Percentiles rank a stretch among this genome's conserved stretches.
Evolutionary conservation across 2,888 invertebrate species (phyloP).

Genomic region (Aethes cnicana): DNA sequence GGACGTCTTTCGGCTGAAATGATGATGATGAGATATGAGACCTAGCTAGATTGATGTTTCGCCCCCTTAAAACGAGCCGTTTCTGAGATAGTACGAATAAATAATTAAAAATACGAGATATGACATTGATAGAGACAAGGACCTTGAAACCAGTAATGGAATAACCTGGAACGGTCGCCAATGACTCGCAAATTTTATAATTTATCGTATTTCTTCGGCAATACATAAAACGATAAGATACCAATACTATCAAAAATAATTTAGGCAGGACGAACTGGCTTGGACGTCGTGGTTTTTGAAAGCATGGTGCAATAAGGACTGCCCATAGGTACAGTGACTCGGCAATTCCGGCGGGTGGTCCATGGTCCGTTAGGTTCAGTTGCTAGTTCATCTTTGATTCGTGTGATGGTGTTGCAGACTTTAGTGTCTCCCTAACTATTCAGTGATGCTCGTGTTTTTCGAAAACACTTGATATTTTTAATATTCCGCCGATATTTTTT

Average conservation of each 20-base stretch:
- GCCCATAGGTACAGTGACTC: conserved; percentile 5
- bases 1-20: too few relatives aligned
- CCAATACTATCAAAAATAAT: not conserved
- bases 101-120: too few relatives aligned
- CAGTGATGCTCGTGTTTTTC: not conserved
- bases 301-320: conserved; percentile 6
- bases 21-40: too few relatives aligned
- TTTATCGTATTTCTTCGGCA: conserved; percentile 7
- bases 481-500: not conserved
- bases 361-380: conserved; percentile 5
- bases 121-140: too few relatives aligned
- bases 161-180: not conserved
- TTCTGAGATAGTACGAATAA: too few relatives aligned
- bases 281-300: not conserved
- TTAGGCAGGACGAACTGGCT: not conserved
- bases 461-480: too few relatives aligned
- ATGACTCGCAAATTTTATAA: not conserved
- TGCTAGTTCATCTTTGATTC: not conserved
- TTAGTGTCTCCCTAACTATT: not conserved
- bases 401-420: conserved; percentile 3
- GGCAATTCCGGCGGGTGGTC: conserved; percentile 1
- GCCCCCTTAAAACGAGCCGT: too few relatives aligned
- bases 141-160: too few relatives aligned
- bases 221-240: conserved; percentile 3
- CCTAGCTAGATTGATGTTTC: too few relatives aligned